phyloP scores from a whole-genome alignment of 2,888 invertebrate species.

The Isoperla grammatica region DNA sequence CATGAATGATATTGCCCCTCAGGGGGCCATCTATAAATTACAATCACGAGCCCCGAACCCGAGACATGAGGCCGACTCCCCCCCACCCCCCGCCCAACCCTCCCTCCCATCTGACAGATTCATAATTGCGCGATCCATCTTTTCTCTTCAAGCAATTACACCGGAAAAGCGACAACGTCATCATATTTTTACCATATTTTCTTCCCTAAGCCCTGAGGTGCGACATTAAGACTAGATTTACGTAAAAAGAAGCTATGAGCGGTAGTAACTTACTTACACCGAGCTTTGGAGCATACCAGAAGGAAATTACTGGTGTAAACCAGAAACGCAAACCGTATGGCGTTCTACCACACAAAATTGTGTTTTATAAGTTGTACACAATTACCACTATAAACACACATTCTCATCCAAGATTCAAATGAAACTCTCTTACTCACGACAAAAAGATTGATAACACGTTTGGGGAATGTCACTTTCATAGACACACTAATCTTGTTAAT shows the following conservation, averaged over 20 bases:
- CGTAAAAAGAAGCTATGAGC: background rate
- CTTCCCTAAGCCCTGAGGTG: conserved; percentile 9
- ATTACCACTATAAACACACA: too few species aligned
- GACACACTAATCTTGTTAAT: too few species aligned
- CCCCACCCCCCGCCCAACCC: background rate
- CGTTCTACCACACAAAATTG: too few species aligned
- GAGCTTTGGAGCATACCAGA: background rate
- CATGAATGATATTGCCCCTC: conserved; percentile 10
- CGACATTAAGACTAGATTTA: conserved; percentile 9
- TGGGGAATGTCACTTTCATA: too few species aligned
- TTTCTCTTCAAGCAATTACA: conserved; percentile 17
- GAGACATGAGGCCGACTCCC: background rate
- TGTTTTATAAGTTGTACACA: too few species aligned
- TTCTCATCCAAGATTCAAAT: too few species aligned
- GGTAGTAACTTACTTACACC: conserved; percentile 4
- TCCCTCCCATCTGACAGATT: conserved; percentile 6
- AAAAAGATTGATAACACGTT: too few species aligned
- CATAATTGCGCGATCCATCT: conserved; percentile 18
- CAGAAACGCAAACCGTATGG: too few species aligned
- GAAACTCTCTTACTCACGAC: too few species aligned
- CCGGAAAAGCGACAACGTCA: background rate
- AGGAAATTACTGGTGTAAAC: too few species aligned
- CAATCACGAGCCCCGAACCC: conserved; percentile 14
- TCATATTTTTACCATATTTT: conserved; percentile 16
- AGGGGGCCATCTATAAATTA: conserved; percentile 24